Evolutionary conservation across 2,888 invertebrate genomes (phyloP), one percentile per base, ranked within the genome.

Genomic region (Arenicola marina): DNA sequence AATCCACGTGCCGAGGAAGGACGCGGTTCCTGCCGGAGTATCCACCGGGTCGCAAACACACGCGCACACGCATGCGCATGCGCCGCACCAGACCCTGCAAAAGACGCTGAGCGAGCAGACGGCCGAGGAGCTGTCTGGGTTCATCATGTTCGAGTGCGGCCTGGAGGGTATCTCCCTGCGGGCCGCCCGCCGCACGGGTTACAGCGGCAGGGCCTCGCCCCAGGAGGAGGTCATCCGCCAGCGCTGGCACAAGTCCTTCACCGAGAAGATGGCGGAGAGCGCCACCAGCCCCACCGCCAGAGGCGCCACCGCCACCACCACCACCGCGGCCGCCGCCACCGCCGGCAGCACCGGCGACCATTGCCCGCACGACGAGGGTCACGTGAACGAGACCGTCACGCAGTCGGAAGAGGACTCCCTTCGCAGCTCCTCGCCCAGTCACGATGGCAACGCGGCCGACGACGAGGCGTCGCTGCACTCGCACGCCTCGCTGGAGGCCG

Each of bases 71-170:
- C 11, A 38, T 11, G 18, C 38, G 11, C 24, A 11, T 48, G 15
- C 15, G 11, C n/a, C 11, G 26, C 15, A 11, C 26, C 11, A 24
- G 26, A 24, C 26, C 11, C 15, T 11, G 24, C 18, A 48, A 11
- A n/a, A n/a, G 7, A 24, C 11, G 26, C 48, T n/a, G 26, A 24
- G 51, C 1, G 59, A 56, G 21, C 26, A 29, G 24, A 55, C 48
- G 1, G 61, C 61, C 1, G 68, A 67, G 45, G 66, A 66, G 28
- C 38, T 72, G 1, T 65, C 67, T 34, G 80, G 81, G 26, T 95
- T 92, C 79, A 95, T 97, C 59, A 96, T 97, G 95, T 95, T 95
- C 78, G 97, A 97, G 84, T 93, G 93, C 79, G 96, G 97, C 0
- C 85, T 96, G 38, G 96, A 97, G 85, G 93, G 93, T 0, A 90